Conservation (phyloP, 2,888 invertebrate species). For the Sipha maydis region DNA sequence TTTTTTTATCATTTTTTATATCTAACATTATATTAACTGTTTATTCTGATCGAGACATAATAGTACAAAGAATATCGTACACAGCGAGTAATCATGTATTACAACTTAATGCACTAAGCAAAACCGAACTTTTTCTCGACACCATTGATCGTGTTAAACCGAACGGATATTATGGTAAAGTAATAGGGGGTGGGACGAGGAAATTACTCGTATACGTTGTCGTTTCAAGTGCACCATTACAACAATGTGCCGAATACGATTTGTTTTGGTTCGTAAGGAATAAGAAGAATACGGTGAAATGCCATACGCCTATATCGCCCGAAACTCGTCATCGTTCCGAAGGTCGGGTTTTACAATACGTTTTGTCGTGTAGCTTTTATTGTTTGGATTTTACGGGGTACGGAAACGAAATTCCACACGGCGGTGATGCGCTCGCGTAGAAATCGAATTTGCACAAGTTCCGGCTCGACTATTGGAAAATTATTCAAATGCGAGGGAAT, state of each 20-base stretch:
- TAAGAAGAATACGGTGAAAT: background rate
- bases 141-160: background rate
- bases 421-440: conserved; percentile 26
- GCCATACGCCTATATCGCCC: background rate
- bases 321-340: conserved; percentile 23
- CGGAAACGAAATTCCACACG: conserved; percentile 31
- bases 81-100: too few relatives aligned
- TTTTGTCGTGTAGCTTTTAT: conserved; percentile 21
- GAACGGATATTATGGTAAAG: background rate
- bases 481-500: conserved; percentile 44
- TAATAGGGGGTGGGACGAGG: background rate
- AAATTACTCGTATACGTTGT: background rate
- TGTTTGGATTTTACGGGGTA: conserved; percentile 24
- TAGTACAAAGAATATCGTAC: too few relatives aligned
- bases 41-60: too few relatives aligned
- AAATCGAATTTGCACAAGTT: conserved; percentile 47
- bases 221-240: background rate
- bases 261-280: background rate
- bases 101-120: too few relatives aligned
- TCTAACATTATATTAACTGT: too few relatives aligned
- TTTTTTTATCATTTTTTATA: too few relatives aligned
- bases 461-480: conserved; percentile 50
- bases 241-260: background rate
- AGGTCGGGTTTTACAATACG: conserved; percentile 32
- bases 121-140: background rate